Conservation (phyloP, 1,140 invertebrate species). For the Sweltsa coloradensis region DNA sequence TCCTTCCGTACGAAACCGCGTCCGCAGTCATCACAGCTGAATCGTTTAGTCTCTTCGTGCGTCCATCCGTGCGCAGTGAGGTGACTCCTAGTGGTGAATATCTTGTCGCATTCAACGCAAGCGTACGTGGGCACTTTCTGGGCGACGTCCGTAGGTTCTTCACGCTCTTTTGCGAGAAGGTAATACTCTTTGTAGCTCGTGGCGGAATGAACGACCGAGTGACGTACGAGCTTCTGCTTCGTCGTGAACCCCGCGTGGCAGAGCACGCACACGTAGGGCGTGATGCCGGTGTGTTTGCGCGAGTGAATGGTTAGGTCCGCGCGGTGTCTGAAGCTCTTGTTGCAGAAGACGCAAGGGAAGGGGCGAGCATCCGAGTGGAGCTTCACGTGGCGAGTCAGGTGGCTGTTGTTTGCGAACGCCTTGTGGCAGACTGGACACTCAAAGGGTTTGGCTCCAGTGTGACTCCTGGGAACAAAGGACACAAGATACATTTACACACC, state of each 20-base stretch:
- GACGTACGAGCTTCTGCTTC: too few relatives aligned
- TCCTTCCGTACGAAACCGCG: conserved; percentile 16
- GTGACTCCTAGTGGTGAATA: conserved; percentile 16
- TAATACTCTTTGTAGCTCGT: too few relatives aligned
- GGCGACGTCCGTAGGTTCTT: too few relatives aligned
- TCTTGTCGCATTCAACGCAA: conserved; percentile 16
- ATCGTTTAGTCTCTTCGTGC: conserved; percentile 16
- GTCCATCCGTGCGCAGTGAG: conserved; percentile 15
- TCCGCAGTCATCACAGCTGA: conserved; percentile 14
- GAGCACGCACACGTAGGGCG: too few relatives aligned
- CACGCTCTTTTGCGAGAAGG: too few relatives aligned
- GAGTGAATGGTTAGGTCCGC: background rate
- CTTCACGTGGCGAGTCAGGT: conserved; percentile 20
- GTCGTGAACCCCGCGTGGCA: too few relatives aligned
- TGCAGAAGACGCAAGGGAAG: conserved; percentile 30
- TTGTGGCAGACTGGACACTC: conserved; percentile 36
- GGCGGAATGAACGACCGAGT: too few relatives aligned
- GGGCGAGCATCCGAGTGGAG: conserved; percentile 37
- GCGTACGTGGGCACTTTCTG: too few relatives aligned
- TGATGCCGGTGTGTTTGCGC: too few relatives aligned
- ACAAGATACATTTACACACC: too few relatives aligned
- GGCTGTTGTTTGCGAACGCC: conserved; percentile 30
- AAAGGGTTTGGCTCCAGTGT: conserved; percentile 37
- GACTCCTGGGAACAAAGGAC: conserved; percentile 1
- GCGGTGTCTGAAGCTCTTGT: conserved; percentile 18